Percentiles rank a stretch among this genome's conserved stretches.
Evolutionary conservation across 1,140 invertebrate species (phyloP).

Genomic region (Liolophura sinensis): DNA sequence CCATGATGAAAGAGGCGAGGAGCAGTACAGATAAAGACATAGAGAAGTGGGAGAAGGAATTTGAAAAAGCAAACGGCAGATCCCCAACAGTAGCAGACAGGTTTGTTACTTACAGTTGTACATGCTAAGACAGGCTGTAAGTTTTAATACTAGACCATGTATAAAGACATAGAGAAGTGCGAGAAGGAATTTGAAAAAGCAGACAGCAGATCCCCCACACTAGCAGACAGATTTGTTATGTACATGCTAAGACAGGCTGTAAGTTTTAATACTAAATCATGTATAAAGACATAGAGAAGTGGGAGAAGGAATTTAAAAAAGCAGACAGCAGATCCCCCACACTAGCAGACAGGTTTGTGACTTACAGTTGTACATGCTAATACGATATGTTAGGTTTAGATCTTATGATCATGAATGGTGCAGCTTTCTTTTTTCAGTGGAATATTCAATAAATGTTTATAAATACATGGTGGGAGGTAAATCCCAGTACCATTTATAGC

Average conservation of each 20-base stretch:
- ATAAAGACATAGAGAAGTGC: conserved; percentile 45
- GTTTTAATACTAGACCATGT: too few species aligned
- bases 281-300: conserved; percentile 44
- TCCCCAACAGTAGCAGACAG: conserved; percentile 48
- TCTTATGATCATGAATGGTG: too few species aligned
- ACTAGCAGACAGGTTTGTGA: conserved; percentile 49
- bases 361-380: neutral
- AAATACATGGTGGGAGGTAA: too few species aligned
- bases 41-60: conserved; percentile 45
- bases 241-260: too few species aligned
- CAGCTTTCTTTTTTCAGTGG: too few species aligned
- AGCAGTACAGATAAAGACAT: conserved; percentile 38
- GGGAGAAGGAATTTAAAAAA: conserved; percentile 47
- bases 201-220: conserved; percentile 40
- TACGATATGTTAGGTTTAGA: too few species aligned
- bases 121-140: too few species aligned
- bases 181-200: conserved; percentile 46
- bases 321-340: conserved; percentile 41
- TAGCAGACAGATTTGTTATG: conserved; percentile 46
- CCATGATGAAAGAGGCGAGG: conserved; percentile 44
- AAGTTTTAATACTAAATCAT: too few species aligned
- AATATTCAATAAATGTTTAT: too few species aligned
- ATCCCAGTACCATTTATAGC: too few species aligned
- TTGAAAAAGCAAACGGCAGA: conserved; percentile 42
- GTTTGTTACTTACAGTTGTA: conserved; percentile 25